A percentile compares a stretch with the other conserved stretches of the same genome.
Conservation (phyloP, 1,140 invertebrate genomes). For the Xylocopa sonorina region DNA sequence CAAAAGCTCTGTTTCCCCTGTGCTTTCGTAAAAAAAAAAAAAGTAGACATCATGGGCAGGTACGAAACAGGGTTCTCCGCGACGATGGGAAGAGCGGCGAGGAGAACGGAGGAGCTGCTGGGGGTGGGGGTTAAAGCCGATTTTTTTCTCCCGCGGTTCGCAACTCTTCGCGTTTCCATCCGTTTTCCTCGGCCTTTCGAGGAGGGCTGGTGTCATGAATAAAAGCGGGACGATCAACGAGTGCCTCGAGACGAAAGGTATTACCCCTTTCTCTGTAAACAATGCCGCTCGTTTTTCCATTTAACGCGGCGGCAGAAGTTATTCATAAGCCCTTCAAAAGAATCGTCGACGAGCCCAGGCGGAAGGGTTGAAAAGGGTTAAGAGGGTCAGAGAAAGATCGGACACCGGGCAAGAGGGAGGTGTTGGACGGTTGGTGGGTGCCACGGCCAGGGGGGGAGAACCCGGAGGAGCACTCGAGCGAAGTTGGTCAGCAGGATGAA, state of each 20-base stretch:
- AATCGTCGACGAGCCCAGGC: conserved; percentile 51
- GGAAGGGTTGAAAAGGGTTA: conserved; percentile 57
- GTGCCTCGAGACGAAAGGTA: conserved; percentile 37
- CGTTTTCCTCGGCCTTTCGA: conserved; percentile 12
- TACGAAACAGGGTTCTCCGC: too few species aligned
- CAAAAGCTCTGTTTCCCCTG: conserved; percentile 5
- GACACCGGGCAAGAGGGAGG: conserved; percentile 32
- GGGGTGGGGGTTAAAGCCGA: conserved; percentile 2
- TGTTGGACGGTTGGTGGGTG: neutral
- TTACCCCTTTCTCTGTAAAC: conserved; percentile 49
- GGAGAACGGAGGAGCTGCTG: too few species aligned
- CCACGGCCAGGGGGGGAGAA: conserved; percentile 9
- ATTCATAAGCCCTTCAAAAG: conserved; percentile 58
- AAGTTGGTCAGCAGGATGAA: conserved; percentile 71
- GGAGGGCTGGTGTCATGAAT: conserved; percentile 41
- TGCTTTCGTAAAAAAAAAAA: conserved; percentile 18
- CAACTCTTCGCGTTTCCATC: conserved; percentile 30
- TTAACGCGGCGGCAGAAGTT: conserved; percentile 46
- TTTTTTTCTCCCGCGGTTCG: conserved; percentile 30
- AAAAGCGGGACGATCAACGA: conserved; percentile 47
- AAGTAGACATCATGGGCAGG: neutral
- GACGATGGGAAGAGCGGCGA: neutral
- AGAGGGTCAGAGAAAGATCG: conserved; percentile 61
- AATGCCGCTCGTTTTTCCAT: conserved; percentile 51
- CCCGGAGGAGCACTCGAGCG: conserved; percentile 48